Conservation (phyloP, 2,888 invertebrate genomes). For the Blomia tropicalis region DNA sequence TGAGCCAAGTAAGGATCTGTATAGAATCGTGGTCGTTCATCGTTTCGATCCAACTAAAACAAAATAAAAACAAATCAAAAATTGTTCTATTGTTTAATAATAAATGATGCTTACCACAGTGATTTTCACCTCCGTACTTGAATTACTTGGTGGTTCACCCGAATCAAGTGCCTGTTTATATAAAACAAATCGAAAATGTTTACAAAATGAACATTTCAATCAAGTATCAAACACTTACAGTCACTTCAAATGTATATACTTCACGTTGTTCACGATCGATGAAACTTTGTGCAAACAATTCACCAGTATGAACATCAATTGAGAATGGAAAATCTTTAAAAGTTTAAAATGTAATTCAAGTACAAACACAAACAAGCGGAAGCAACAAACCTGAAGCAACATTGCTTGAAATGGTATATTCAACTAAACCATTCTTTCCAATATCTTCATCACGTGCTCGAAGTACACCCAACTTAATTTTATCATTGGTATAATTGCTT, state of each 20-base stretch:
- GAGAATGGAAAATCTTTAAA: conserved; percentile 32
- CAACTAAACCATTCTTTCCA: conserved; percentile 59
- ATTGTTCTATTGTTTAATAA: not conserved
- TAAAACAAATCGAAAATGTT: not conserved
- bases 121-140: conserved; percentile 48
- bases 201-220: not conserved
- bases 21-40: conserved; percentile 62
- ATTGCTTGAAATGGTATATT: conserved; percentile 41
- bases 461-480: conserved; percentile 50
- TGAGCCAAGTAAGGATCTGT: conserved; percentile 62
- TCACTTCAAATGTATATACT: conserved; percentile 31
- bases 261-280: conserved; percentile 32
- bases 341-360: not conserved
- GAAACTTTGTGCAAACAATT: conserved; percentile 32
- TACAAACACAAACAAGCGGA: conserved; percentile 10
- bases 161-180: conserved; percentile 50
- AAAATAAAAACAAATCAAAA: not conserved
- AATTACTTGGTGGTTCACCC: conserved; percentile 51
- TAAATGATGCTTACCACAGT: conserved; percentile 38
- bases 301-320: conserved; percentile 32
- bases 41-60: conserved; percentile 41
- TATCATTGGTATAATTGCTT: conserved; percentile 52
- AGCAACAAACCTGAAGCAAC: conserved; percentile 24
- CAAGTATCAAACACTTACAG: too few relatives aligned
- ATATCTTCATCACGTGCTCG: conserved; percentile 62